phyloP scores from a whole-genome alignment of 1,140 invertebrate genomes.

The Drosophila nigrodunni region DNA sequence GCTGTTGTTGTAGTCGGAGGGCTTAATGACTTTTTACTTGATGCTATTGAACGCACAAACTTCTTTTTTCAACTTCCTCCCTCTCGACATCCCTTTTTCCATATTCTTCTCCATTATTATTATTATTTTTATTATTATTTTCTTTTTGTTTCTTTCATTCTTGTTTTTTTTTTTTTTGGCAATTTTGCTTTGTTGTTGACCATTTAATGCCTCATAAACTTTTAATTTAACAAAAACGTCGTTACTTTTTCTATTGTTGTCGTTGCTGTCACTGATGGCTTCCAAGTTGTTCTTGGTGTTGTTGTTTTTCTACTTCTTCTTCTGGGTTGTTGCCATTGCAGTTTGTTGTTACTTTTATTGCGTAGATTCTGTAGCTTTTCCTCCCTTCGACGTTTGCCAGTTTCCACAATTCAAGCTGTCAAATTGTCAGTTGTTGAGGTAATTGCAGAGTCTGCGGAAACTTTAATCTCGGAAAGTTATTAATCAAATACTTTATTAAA shows the following conservation, averaged over 20 bases:
- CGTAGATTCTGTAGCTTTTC: slow-evolving; percentile 28
- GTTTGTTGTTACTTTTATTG: slow-evolving; percentile 70
- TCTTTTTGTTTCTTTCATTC: slow-evolving; percentile 28
- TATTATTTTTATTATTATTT: slow-evolving; percentile 30
- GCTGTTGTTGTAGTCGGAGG: slow-evolving; percentile 42
- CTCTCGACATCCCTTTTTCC: not conserved
- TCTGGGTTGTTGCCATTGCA: slow-evolving; percentile 43
- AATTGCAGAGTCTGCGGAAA: slow-evolving; percentile 48
- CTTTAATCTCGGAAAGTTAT: slow-evolving; percentile 23
- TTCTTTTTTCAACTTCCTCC: slow-evolving; percentile 20
- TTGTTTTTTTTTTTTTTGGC: slow-evolving; percentile 59
- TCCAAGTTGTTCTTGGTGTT: slow-evolving; percentile 2
- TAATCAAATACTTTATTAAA: not conserved
- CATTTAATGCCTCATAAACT: slow-evolving; percentile 83
- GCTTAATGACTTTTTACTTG: slow-evolving; percentile 78
- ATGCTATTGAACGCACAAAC: slow-evolving; percentile 51
- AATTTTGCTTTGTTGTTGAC: slow-evolving; percentile 77
- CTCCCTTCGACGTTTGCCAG: no score
- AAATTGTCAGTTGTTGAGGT: slow-evolving; percentile 73
- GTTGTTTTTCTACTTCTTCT: not conserved
- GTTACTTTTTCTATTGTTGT: slow-evolving; percentile 59
- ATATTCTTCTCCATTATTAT: slow-evolving; percentile 38
- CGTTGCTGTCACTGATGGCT: slow-evolving; percentile 3
- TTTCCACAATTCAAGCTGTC: slow-evolving; percentile 39
- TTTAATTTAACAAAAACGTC: slow-evolving; percentile 83